Conservation (phyloP, 2,113 vertebrate species). For the Sciurus niger region DNA sequence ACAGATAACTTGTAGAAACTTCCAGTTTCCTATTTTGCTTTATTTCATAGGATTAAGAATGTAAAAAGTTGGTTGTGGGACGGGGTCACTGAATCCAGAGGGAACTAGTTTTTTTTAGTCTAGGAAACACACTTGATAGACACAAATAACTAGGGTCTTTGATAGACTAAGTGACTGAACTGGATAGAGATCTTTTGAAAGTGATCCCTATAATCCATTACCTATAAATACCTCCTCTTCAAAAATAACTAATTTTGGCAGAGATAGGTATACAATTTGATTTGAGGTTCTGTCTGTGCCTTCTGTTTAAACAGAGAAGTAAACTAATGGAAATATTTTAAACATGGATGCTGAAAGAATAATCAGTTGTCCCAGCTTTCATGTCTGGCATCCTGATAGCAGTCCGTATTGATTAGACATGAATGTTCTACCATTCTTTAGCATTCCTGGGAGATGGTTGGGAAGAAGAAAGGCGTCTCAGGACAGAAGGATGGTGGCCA, state of each 20-base stretch:
- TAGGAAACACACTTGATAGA: not conserved
- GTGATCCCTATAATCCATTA: not conserved
- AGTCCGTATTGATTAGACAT: not conserved
- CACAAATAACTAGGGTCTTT: not conserved
- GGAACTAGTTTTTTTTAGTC: not conserved
- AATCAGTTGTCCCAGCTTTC: not conserved
- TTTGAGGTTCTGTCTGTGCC: not conserved
- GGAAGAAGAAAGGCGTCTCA: slow-evolving; percentile 98
- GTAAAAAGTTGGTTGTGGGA: not conserved
- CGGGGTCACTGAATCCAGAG: not conserved
- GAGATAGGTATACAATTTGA: not conserved
- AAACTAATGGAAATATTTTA: slow-evolving; percentile 25
- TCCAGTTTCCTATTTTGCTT: not conserved
- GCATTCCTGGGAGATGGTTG: slow-evolving; percentile 99
- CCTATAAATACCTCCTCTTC: not conserved
- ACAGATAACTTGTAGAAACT: slow-evolving; percentile 32
- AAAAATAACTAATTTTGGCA: slow-evolving; percentile 2
- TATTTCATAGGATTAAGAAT: not conserved
- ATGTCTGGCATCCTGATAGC: not conserved
- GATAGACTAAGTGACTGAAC: not conserved
- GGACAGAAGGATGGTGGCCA: slow-evolving; percentile 96
- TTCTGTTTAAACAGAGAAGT: not conserved
- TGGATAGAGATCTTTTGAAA: slow-evolving; percentile 29
- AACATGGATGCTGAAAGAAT: slow-evolving; percentile 20
- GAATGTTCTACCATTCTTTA: slow-evolving; percentile 80